Evolutionary conservation across 1,140 invertebrate genomes (phyloP).

Genomic region (Formica exsecta): DNA sequence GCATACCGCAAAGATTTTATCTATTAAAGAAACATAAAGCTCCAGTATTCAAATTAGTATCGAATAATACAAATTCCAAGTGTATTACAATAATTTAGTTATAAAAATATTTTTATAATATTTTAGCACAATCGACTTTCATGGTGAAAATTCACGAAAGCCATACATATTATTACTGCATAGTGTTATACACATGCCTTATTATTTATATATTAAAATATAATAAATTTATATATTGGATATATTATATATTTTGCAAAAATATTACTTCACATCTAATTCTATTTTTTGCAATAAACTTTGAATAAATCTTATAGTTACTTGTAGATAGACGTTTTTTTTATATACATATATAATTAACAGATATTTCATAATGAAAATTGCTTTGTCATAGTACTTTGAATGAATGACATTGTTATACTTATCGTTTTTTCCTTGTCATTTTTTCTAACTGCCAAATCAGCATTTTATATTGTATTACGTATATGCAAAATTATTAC

Average conservation of each 20-base stretch:
- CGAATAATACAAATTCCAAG: not conserved
- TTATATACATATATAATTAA: not conserved
- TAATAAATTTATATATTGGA: no score
- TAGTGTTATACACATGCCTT: no score
- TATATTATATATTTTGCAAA: not conserved
- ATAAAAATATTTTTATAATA: not conserved
- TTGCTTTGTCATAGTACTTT: not conserved
- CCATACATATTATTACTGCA: no score
- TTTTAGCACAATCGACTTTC: not conserved
- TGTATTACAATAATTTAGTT: not conserved
- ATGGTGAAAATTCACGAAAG: no score
- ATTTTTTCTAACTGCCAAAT: not conserved
- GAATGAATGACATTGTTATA: not conserved
- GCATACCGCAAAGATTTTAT: not conserved
- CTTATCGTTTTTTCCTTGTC: not conserved
- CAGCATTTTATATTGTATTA: not conserved
- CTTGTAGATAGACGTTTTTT: not conserved
- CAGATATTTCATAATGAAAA: not conserved
- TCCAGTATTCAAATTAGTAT: not conserved
- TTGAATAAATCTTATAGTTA: not conserved
- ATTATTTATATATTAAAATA: no score
- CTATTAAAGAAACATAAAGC: not conserved
- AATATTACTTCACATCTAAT: not conserved
- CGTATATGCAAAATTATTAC: constrained; percentile 28
- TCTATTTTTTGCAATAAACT: not conserved